These are phyloP conservation scores for Heteronetta atricapilla DNA, from an alignment of 2,113 vertebrate genomes.

Conservation along the genomic window DNA sequence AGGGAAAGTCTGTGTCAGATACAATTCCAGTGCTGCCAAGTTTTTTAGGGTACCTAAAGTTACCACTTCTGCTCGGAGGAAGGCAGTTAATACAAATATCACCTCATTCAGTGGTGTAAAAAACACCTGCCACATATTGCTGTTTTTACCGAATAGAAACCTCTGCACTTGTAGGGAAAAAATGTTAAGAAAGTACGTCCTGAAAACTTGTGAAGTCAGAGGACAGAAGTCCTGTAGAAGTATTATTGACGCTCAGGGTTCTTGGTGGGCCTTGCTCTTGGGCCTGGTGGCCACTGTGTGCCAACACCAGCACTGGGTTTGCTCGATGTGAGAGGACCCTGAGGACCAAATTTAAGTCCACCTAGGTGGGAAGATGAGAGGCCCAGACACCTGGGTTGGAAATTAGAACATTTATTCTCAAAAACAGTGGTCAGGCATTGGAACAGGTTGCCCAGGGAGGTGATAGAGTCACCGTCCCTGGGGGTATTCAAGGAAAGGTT, in stretches of 20 bases:
- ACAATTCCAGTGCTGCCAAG: background rate
- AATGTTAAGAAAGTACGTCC: background rate
- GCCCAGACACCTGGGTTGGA: too few species aligned
- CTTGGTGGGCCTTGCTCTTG: too few species aligned
- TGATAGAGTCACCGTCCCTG: too few species aligned
- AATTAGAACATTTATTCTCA: too few species aligned
- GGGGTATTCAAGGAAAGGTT: too few species aligned
- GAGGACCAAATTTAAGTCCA: background rate
- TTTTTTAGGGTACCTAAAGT: background rate
- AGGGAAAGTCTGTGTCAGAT: background rate
- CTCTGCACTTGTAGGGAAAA: background rate
- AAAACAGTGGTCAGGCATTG: too few species aligned
- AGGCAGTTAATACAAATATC: rapidly evolving
- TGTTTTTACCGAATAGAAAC: background rate
- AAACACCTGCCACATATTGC: rapidly evolving
- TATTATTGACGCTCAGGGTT: rapidly evolving
- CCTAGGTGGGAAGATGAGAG: rapidly evolving
- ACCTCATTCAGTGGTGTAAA: rapidly evolving
- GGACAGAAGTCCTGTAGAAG: rapidly evolving
- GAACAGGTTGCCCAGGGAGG: too few species aligned
- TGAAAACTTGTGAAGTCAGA: rapidly evolving
- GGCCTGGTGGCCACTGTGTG: rapidly evolving
- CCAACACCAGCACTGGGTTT: rapidly evolving
- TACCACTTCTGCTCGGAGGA: background rate
- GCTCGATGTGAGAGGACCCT: rapidly evolving